A percentile compares a stretch with the other conserved stretches of the same genome.
Conservation (phyloP, 2,113 vertebrate genomes). For the Actinemys pallida region DNA sequence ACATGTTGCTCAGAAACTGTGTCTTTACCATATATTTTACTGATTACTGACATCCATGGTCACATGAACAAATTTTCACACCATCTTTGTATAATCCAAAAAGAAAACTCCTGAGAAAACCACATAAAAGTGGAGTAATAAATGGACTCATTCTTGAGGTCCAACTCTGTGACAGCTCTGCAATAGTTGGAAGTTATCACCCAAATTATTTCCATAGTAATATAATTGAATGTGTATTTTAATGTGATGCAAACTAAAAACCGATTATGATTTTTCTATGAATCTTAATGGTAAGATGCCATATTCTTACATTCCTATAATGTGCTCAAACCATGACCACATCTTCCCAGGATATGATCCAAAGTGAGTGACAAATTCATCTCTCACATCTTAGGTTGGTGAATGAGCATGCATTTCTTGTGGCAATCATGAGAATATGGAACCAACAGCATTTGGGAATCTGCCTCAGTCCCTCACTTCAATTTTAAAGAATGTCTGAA, state of each 20-base stretch:
- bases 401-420: not conserved
- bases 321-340: not conserved
- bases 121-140: not conserved
- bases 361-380: not conserved
- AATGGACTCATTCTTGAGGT: not conserved
- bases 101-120: not conserved
- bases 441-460: not conserved
- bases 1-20: not conserved
- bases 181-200: not conserved
- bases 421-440: not conserved
- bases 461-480: rapidly evolving
- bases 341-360: not conserved
- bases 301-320: not conserved
- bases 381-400: not conserved
- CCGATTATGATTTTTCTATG: not conserved
- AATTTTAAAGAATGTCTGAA: not conserved
- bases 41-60: not conserved
- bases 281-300: not conserved
- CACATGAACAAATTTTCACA: not conserved
- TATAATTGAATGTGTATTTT: not conserved
- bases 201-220: not conserved
- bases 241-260: not conserved
- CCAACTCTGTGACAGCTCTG: not conserved
- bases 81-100: not conserved
- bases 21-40: not conserved